phyloP scores from a whole-genome alignment of 1,140 invertebrate species.

The Ylistrum balloti region DNA sequence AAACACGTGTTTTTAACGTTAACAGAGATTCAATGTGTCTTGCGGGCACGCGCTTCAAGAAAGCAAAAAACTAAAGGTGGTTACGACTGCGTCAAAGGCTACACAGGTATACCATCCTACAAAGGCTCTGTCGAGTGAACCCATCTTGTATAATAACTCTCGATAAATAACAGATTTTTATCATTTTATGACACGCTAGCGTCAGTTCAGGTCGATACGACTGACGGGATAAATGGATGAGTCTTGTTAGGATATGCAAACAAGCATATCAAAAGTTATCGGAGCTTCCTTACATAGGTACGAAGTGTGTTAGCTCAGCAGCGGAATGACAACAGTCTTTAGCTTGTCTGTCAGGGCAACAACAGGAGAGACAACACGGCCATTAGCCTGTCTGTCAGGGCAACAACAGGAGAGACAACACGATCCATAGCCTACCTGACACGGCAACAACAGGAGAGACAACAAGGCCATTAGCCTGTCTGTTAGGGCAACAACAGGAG shows the following conservation, averaged over 20 bases:
- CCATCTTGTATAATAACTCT: not conserved
- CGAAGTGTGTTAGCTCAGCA: not conserved
- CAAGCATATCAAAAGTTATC: constrained; percentile 5
- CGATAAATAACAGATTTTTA: constrained; percentile 1
- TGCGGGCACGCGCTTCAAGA: not conserved
- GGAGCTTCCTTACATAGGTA: not conserved
- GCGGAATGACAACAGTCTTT: not conserved
- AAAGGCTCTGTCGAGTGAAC: not conserved
- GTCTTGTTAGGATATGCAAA: not conserved
- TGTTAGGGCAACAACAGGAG: not conserved
- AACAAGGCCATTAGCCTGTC: not conserved
- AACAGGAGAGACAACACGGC: not conserved
- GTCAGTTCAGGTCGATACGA: not conserved
- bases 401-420: not conserved
- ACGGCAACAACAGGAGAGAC: not conserved
- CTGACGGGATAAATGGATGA: no score
- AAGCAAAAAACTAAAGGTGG: not conserved
- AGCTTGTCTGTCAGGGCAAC: not conserved
- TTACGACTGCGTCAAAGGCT: not conserved
- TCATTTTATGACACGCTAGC: not conserved
- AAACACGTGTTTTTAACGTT: not conserved
- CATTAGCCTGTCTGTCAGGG: not conserved
- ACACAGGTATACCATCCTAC: not conserved
- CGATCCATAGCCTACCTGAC: not conserved
- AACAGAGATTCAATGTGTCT: not conserved